phyloP scores from a whole-genome alignment of 2,888 invertebrate species.

The Pogonocherus hispidulus region DNA sequence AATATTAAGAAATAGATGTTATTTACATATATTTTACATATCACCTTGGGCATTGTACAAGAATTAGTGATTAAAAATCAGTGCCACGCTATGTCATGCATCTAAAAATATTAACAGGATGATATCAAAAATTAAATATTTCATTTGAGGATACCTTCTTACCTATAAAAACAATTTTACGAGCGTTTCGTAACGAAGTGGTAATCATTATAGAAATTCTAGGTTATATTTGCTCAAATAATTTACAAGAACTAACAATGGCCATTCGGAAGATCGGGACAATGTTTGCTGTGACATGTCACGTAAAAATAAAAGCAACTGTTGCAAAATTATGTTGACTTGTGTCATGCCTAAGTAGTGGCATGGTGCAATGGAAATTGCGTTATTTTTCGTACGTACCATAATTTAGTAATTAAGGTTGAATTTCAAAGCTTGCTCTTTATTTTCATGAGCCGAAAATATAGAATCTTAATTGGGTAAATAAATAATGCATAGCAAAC shows the following conservation, averaged over 20 bases:
- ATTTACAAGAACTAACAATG: slow-evolving; percentile 4
- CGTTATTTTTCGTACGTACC: neutral
- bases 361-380: neutral
- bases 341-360: neutral
- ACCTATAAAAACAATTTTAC: slow-evolving; percentile 9
- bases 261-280: slow-evolving; percentile 1
- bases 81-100: slow-evolving; percentile 6
- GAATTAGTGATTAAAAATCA: neutral
- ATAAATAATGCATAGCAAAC: too few relatives aligned
- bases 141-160: neutral
- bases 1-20: too few relatives aligned
- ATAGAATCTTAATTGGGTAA: too few relatives aligned
- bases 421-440: too few relatives aligned
- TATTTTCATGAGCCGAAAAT: too few relatives aligned
- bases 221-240: slow-evolving; percentile 11
- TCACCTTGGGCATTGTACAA: neutral
- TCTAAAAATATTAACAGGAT: slow-evolving; percentile 23
- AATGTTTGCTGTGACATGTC: slow-evolving; percentile 8
- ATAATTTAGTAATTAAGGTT: neutral
- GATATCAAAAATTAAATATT: neutral
- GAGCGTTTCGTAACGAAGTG: neutral
- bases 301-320: neutral
- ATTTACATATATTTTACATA: too few relatives aligned
- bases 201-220: slow-evolving; percentile 6
- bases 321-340: slow-evolving; percentile 4